These are phyloP conservation scores for Iselma pallidipennis DNA, from an alignment of 2,888 invertebrate genomes.

Conservation along the genomic window DNA sequence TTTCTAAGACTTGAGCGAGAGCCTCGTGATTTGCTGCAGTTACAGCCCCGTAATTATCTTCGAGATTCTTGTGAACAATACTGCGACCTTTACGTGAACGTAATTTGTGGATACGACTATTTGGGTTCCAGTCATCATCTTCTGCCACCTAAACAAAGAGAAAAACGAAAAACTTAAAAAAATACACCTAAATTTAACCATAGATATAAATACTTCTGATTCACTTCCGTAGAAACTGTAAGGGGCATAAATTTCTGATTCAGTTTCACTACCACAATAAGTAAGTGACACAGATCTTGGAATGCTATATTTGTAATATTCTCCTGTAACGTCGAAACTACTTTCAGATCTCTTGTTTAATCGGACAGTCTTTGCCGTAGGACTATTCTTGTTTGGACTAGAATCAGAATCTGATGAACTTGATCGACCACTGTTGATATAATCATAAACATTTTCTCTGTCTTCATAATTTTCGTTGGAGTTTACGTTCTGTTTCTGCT, in stretches of 20 bases:
- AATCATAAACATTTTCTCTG: conserved; percentile 66
- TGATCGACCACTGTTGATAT: conserved; percentile 66
- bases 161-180: background rate
- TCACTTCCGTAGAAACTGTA: conserved; percentile 75
- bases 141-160: conserved; percentile 54
- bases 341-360: conserved; percentile 59
- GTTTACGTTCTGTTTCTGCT: conserved; percentile 25
- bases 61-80: conserved; percentile 82
- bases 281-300: conserved; percentile 71
- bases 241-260: conserved; percentile 82
- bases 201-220: conserved; percentile 52
- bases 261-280: conserved; percentile 82
- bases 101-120: conserved; percentile 58
- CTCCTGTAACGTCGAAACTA: conserved; percentile 57
- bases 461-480: conserved; percentile 39
- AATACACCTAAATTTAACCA: background rate
- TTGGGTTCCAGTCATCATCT: conserved; percentile 58
- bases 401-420: conserved; percentile 72
- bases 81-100: conserved; percentile 79
- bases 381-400: conserved; percentile 58
- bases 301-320: conserved; percentile 65
- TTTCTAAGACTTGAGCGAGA: conserved; percentile 84
- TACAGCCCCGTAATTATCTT: conserved; percentile 89
- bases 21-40: conserved; percentile 90
- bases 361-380: conserved; percentile 49